Base-by-base conservation (phyloP, 1,140 invertebrate genomes). In the Pantala flavescens region DNA sequence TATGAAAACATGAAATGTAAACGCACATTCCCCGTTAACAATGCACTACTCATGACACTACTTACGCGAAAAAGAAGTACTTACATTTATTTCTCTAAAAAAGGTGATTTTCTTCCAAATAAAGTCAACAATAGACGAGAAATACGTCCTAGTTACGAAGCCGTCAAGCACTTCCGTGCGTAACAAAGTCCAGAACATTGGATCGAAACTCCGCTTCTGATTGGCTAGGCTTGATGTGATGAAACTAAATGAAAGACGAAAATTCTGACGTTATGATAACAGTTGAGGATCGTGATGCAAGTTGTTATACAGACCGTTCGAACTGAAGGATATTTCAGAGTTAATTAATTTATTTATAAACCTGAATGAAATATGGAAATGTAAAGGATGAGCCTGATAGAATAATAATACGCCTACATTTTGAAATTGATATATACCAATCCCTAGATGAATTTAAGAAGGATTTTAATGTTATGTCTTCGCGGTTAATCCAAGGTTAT, bases 101-200 rank as follows among this genome's bases (percentile, higher is more conserved):
- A 84, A 81, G 81, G 84, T 84, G 78, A 87, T 82, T 84, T 86
- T 87, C 81, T 82, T 84, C 85, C 86, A 86, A 80, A 87, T 78
- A 77, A 83, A 81, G 81, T 85, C 83, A 76, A 83, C 85, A 78
- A 88, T 83, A 83, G 84, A 83, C 78, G 83, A 82, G 79, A 88
- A 79, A 80, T 83, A 86, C 84, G 86, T 87, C 81, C 85, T 82
- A 76, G 84, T 82, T 80, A 86, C 86, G 79, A 86, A 86, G 81
- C 84, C 86, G 83, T 87, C 86, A 82, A 87, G 80, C 82, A 86
- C 82, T 81, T 84, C 84, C 81, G 82, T 84, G 82, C 84, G 83
- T 81, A 86, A 82, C 82, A 86, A 84, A 83, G 86, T 84, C 82
- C 85, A 85, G 82, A 86, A 87, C 85, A 87, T 87, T 84, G 85